Evolutionary conservation across 2,797 vertebrate species (phyloP).

Genomic region (Prunella strophiata): DNA sequence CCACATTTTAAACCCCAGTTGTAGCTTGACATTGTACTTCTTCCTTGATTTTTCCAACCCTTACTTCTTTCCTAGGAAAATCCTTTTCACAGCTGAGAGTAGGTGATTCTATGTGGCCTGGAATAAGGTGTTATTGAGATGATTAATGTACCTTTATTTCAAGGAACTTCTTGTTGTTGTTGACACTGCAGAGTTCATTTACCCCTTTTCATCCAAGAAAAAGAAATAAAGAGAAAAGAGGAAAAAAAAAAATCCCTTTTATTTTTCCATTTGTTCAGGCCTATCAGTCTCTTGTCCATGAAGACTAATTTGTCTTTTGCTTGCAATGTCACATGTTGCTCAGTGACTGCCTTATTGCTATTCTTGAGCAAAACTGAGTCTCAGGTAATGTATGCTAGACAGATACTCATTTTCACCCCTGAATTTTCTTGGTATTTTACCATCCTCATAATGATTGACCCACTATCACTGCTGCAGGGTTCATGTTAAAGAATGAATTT

Average conservation of each 20-base stretch:
- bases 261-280: conserved; percentile 11
- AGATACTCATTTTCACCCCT: conserved; percentile 23
- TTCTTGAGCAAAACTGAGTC: conserved; percentile 31
- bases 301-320: conserved; percentile 40
- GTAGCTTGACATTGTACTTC: neutral
- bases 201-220: neutral
- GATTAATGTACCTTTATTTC: neutral
- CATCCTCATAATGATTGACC: conserved; percentile 20
- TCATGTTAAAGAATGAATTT: conserved; percentile 10
- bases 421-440: conserved; percentile 41
- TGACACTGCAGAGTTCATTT: neutral
- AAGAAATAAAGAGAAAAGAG: neutral
- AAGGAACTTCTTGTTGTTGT: neutral
- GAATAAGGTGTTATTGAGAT: neutral
- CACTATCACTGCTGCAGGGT: neutral
- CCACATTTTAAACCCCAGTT: neutral
- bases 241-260: neutral
- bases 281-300: neutral
- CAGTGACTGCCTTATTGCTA: conserved; percentile 19
- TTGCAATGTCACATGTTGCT: conserved; percentile 35
- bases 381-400: conserved; percentile 15
- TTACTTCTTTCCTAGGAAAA: neutral
- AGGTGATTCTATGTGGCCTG: neutral
- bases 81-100: neutral
- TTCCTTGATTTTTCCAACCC: neutral